These are phyloP conservation scores for Aleiodes sp. DNA, from an alignment of 1,140 invertebrate genomes.

Conservation along the genomic window DNA sequence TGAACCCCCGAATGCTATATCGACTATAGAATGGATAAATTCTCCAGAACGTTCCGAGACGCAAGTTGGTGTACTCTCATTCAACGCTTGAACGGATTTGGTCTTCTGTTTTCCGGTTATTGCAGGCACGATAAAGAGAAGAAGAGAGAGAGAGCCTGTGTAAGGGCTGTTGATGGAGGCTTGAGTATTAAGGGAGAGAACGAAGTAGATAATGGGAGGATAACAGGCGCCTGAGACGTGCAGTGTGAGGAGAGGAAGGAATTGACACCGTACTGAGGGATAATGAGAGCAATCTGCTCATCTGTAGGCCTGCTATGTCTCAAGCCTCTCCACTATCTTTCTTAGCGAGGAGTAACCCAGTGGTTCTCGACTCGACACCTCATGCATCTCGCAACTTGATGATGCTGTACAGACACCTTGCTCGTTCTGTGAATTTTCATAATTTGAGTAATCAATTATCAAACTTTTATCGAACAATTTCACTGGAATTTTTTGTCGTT, in stretches of 20 bases:
- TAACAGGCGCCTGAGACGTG: constrained; percentile 21
- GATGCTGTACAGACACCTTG: neutral
- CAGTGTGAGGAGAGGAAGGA: constrained; percentile 38
- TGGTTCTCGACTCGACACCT: neutral
- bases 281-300: constrained; percentile 58
- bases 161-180: neutral
- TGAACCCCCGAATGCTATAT: neutral
- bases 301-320: constrained; percentile 49
- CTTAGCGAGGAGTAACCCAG: neutral
- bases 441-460: too few species aligned
- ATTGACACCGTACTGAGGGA: constrained; percentile 47
- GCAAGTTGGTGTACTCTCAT: neutral
- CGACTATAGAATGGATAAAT: constrained; percentile 24
- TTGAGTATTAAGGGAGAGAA: constrained; percentile 29
- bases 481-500: too few species aligned
- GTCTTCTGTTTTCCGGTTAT: constrained; percentile 50
- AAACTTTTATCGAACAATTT: too few species aligned
- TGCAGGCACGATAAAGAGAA: constrained; percentile 33
- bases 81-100: constrained; percentile 29
- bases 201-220: constrained; percentile 39
- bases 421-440: neutral
- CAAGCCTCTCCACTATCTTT: constrained; percentile 27
- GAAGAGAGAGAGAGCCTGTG: neutral
- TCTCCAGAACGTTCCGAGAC: constrained; percentile 22
- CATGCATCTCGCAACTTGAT: neutral